These are phyloP conservation scores for Lutraria lutraria DNA, from an alignment of 2,888 invertebrate species.

Conservation along the genomic window DNA sequence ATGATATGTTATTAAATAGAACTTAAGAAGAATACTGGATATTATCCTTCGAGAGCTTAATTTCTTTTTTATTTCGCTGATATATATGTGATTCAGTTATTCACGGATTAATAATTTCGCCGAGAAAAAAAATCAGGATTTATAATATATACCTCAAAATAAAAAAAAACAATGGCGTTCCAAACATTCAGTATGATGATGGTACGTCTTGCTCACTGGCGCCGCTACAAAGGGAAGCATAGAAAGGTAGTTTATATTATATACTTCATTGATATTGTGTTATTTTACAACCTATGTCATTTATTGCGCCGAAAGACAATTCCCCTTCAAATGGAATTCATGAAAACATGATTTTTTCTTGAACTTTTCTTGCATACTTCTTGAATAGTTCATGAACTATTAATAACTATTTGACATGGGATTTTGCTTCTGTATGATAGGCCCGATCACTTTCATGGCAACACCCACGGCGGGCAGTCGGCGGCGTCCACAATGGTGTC, in stretches of 20 bases:
- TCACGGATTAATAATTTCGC: neutral
- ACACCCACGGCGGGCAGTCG: too few relatives aligned
- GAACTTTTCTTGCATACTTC: too few relatives aligned
- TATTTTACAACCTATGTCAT: too few relatives aligned
- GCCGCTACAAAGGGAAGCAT: constrained; percentile 64
- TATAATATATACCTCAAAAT: neutral
- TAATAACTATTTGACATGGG: too few relatives aligned
- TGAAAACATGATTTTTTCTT: too few relatives aligned
- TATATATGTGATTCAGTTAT: neutral
- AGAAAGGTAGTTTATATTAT: constrained; percentile 37
- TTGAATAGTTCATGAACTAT: too few relatives aligned
- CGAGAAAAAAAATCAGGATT: neutral
- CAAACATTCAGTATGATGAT: constrained; percentile 79
- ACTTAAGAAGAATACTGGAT: neutral
- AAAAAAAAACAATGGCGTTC: constrained; percentile 73
- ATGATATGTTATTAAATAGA: neutral
- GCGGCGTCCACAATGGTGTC: too few relatives aligned
- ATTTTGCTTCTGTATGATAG: too few relatives aligned
- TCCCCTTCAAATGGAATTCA: too few relatives aligned
- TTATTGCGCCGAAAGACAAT: too few relatives aligned
- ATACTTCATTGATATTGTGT: too few relatives aligned
- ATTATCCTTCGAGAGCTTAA: neutral
- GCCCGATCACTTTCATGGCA: too few relatives aligned
- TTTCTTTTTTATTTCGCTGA: neutral
- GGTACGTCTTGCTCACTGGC: constrained; percentile 79